These are phyloP conservation scores for Apotomis capreana DNA, from an alignment of 2,888 invertebrate species.

Conservation along the genomic window DNA sequence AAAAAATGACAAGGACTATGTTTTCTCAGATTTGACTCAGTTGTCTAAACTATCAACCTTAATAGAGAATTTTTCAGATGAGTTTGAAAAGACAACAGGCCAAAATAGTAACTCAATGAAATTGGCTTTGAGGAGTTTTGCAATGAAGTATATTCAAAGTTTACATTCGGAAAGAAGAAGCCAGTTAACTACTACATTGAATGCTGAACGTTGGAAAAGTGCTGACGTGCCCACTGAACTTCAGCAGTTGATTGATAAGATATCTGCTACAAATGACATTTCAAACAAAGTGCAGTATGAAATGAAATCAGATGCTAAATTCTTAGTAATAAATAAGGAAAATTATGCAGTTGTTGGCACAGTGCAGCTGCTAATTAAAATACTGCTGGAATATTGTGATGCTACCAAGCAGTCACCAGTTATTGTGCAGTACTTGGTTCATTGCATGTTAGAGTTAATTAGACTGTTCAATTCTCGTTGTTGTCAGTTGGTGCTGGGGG, in stretches of 20 bases:
- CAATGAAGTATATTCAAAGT: slow-evolving; percentile 94
- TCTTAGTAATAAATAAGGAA: slow-evolving; percentile 86
- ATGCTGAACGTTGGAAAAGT: slow-evolving; percentile 96
- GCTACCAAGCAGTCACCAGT: slow-evolving; percentile 90
- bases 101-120: slow-evolving; percentile 90
- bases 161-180: slow-evolving; percentile 95
- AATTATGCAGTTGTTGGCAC: slow-evolving; percentile 91
- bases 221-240: slow-evolving; percentile 95
- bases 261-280: slow-evolving; percentile 82
- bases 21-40: slow-evolving; percentile 88
- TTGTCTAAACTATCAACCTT: slow-evolving; percentile 89
- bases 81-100: slow-evolving; percentile 90
- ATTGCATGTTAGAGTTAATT: slow-evolving; percentile 94
- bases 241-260: slow-evolving; percentile 91
- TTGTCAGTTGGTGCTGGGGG: slow-evolving; percentile 97
- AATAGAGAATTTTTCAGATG: slow-evolving; percentile 90
- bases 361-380: slow-evolving; percentile 93
- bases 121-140: slow-evolving; percentile 93
- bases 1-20: slow-evolving; percentile 87
- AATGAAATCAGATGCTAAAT: slow-evolving; percentile 79
- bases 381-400: slow-evolving; percentile 96
- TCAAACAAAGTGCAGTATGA: slow-evolving; percentile 66
- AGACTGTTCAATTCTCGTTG: slow-evolving; percentile 94
- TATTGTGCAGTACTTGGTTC: slow-evolving; percentile 90
- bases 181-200: slow-evolving; percentile 92